phyloP scores from a whole-genome alignment of 2,113 vertebrate species.

The Craseonycteris thonglongyai region DNA sequence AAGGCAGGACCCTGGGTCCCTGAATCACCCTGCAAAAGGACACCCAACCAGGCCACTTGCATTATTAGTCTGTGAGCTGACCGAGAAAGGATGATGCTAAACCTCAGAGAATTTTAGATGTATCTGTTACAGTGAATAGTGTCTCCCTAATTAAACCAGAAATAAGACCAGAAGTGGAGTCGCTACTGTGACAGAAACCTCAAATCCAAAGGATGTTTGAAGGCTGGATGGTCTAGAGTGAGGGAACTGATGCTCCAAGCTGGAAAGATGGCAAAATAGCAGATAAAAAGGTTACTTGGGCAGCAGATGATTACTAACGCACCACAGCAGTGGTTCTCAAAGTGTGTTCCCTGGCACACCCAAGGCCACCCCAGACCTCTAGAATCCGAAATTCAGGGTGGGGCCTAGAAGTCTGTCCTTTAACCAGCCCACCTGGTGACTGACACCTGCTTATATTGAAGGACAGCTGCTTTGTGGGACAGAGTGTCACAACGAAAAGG shows the following conservation, averaged over 20 bases:
- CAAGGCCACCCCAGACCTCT: background rate
- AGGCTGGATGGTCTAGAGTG: background rate
- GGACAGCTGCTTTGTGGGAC: background rate
- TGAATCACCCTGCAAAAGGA: background rate
- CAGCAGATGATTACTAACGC: background rate
- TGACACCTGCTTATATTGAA: accelerated
- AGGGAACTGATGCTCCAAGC: accelerated
- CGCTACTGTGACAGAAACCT: background rate
- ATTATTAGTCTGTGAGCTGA: background rate
- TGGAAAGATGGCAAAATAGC: background rate
- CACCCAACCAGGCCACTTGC: no score
- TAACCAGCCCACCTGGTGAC: background rate
- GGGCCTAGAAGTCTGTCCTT: no score
- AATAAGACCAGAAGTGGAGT: background rate
- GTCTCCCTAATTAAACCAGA: no score
- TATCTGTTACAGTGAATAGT: background rate
- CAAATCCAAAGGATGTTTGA: accelerated
- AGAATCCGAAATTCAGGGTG: background rate
- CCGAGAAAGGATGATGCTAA: background rate
- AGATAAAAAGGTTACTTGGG: accelerated
- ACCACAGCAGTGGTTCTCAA: background rate
- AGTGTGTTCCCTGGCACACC: accelerated
- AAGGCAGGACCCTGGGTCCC: background rate
- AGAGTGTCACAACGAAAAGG: accelerated
- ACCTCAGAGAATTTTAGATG: background rate